Percentiles rank a stretch among this genome's conserved stretches.
phyloP scores from a whole-genome alignment of 2,113 vertebrate genomes.

The Orthonyx spaldingii region DNA sequence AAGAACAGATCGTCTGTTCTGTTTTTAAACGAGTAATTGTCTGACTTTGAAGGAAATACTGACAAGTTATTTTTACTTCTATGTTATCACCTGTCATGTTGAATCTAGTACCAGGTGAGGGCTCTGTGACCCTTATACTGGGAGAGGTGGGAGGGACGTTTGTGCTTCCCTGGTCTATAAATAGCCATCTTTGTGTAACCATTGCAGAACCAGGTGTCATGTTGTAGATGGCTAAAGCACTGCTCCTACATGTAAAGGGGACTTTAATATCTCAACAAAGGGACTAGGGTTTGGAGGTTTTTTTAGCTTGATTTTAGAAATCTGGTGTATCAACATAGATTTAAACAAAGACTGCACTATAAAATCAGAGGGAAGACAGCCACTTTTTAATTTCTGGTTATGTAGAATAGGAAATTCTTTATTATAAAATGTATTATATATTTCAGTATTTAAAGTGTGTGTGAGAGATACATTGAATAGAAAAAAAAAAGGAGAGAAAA shows the following conservation, averaged over 20 bases:
- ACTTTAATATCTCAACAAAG: background rate
- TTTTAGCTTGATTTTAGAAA: background rate
- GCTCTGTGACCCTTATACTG: background rate
- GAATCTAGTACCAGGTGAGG: constrained; percentile 44
- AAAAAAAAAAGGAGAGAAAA: too few relatives aligned
- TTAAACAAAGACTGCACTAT: background rate
- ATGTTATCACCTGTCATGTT: constrained; percentile 24
- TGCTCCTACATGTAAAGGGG: background rate
- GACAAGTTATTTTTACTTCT: constrained; percentile 29
- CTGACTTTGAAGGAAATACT: constrained; percentile 12
- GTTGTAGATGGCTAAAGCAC: too few relatives aligned
- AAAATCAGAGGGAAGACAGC: background rate
- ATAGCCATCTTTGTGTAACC: constrained; percentile 20
- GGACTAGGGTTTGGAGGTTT: background rate
- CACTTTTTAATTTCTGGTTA: background rate
- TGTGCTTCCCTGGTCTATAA: constrained; percentile 33
- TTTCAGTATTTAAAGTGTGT: background rate
- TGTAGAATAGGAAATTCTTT: background rate
- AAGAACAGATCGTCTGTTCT: background rate
- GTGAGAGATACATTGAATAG: too few relatives aligned
- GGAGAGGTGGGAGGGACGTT: background rate
- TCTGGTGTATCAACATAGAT: background rate
- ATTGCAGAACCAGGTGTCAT: background rate
- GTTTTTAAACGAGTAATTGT: background rate
- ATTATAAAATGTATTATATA: background rate